Evolutionary conservation across 2,888 invertebrate species (phyloP), one percentile per base, ranked within the genome.

Genomic region (Morinoia aosen): DNA sequence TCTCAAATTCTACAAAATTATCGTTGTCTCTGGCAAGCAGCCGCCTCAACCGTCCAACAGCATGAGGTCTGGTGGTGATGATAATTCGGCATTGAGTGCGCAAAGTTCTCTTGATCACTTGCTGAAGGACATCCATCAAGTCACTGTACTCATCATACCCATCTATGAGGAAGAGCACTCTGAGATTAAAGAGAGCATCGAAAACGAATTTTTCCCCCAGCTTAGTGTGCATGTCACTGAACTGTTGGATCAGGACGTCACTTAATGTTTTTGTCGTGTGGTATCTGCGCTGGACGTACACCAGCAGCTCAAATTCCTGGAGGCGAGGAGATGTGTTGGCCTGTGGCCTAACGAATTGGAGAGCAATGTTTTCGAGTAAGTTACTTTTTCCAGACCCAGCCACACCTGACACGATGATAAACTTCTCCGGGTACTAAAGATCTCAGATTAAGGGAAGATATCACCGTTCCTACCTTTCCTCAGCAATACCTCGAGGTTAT

Each of bases 261-360:
- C 48, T 56, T 12, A 91, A 40, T 11, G 40, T 56, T 91, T 91
- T 56, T 12, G 56, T 56, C 4, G 91, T 91, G 25, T 40, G 90
- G 91, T 96, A 76, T 16, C 95, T 76, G 48, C 48, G 5, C 48
- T 48, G 48, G 48, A 48, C 5, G 48, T 48, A 48, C 48, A 48
- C 48, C 5, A 48, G 48, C 48, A 48, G 48, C 48, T 48, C 48
- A 48, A 48, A 48, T 48, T 48, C 48, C 48, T 48, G 57, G 95
- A 95, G 16, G 95, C 33, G 56, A 95, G 88, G 4, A 96, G 95
- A 61, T n/a, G 96, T 96, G 16, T 95, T 95, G 48, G 48, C 48
- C 48, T 48, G 48, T 48, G 48, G 48, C 48, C 5, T 48, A 48
- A 48, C 48, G 48, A 48, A 48, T 48, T 48, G 48, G 48, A 48